Conservation (phyloP, 2,888 invertebrate species). For the Mimachlamys varia region DNA sequence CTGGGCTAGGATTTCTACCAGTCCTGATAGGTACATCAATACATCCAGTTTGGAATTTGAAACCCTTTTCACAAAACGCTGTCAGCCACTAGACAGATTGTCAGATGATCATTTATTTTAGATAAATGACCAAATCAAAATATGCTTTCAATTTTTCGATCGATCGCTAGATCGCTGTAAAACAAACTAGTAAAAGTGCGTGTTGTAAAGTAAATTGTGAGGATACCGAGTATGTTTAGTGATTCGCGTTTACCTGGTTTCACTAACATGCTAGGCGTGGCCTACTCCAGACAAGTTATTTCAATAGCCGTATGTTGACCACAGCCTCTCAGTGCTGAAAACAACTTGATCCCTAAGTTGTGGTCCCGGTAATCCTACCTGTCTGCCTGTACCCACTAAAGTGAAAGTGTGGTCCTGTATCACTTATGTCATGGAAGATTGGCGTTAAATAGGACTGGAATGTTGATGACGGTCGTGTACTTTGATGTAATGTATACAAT, state of each 20-base stretch:
- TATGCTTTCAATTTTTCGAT: too few relatives aligned
- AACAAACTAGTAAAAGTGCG: too few relatives aligned
- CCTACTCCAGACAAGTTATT: neutral
- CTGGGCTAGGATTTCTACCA: too few relatives aligned
- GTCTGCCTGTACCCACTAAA: neutral
- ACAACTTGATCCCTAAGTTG: neutral
- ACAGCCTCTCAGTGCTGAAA: neutral
- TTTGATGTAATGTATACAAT: neutral
- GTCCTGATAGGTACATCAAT: too few relatives aligned
- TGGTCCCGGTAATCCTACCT: neutral
- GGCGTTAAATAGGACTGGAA: neutral
- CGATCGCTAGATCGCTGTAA: too few relatives aligned
- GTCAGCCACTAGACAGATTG: too few relatives aligned
- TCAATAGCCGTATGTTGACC: neutral
- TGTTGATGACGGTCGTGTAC: neutral
- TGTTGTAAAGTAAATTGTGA: too few relatives aligned
- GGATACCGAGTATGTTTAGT: too few relatives aligned
- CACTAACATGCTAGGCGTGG: neutral
- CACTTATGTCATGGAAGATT: neutral
- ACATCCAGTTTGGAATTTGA: too few relatives aligned
- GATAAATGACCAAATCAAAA: too few relatives aligned
- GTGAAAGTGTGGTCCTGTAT: neutral
- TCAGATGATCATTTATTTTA: too few relatives aligned
- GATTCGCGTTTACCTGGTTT: neutral
- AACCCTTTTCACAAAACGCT: too few relatives aligned